Percentiles rank a stretch among this genome's conserved stretches.
phyloP scores from a whole-genome alignment of 2,113 vertebrate genomes.

The Tragelaphus strepsiceros region DNA sequence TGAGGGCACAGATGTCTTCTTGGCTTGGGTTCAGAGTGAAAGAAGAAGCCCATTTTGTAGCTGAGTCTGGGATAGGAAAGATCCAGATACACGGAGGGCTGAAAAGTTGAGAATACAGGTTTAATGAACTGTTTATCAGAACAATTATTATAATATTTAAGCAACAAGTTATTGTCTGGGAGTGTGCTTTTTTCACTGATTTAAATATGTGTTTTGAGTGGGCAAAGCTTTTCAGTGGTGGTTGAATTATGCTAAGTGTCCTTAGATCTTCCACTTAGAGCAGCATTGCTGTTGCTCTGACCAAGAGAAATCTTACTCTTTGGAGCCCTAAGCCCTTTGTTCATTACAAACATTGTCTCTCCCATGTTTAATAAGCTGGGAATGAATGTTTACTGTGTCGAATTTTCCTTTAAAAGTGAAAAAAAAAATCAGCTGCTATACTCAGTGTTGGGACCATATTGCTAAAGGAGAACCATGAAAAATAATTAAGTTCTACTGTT shows the following conservation, averaged over 20 bases:
- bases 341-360: neutral
- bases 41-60: conserved; percentile 44
- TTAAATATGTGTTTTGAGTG: neutral
- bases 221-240: neutral
- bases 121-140: conserved; percentile 12
- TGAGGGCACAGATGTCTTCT: conserved; percentile 64
- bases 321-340: neutral
- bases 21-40: conserved; percentile 53
- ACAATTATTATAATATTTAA: neutral
- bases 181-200: neutral
- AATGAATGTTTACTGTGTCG: neutral
- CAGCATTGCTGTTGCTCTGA: neutral
- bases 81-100: neutral
- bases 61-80: neutral
- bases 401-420: neutral
- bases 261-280: neutral
- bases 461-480: neutral
- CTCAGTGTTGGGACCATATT: neutral
- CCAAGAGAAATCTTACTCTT: too few species aligned
- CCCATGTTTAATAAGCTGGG: neutral
- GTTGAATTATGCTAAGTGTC: neutral
- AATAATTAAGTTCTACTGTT: neutral
- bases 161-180: conserved; percentile 18
- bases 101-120: neutral
- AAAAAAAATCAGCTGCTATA: neutral